A percentile compares a stretch with the other conserved stretches of the same genome.
Conservation (phyloP, 1,140 invertebrate genomes). For the Drosophila santomea region DNA sequence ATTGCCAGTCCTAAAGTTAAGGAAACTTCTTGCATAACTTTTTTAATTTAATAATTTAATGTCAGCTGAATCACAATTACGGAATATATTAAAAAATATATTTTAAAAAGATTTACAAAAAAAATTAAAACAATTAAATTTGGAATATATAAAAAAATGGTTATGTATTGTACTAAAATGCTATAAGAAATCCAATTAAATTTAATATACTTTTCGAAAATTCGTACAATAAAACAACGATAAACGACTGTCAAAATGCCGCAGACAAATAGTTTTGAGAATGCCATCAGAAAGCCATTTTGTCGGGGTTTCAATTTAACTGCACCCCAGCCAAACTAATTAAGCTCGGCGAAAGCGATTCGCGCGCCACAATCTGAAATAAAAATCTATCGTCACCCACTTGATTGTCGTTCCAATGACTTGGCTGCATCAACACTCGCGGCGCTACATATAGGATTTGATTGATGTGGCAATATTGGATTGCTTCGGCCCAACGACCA, state of each 20-base stretch:
- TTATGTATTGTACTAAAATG: too few relatives aligned
- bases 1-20: too few relatives aligned
- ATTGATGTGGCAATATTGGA: conserved; percentile 62
- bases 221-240: too few relatives aligned
- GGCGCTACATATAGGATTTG: conserved; percentile 19
- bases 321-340: conserved; percentile 22
- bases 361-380: conserved; percentile 30
- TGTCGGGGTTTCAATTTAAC: background rate
- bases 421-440: conserved; percentile 36
- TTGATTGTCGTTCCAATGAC: conserved; percentile 51
- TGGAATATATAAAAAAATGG: too few relatives aligned
- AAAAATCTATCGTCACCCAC: conserved; percentile 57
- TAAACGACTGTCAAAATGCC: background rate
- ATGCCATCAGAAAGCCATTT: background rate
- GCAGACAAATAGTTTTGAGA: background rate
- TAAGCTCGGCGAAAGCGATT: conserved; percentile 36
- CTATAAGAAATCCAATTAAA: too few relatives aligned
- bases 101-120: too few relatives aligned
- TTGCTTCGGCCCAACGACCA: conserved; percentile 35
- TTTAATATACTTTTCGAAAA: too few relatives aligned
- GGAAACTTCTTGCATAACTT: too few relatives aligned
- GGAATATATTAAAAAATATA: too few relatives aligned
- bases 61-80: too few relatives aligned
- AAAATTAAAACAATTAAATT: too few relatives aligned
- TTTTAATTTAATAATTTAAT: too few relatives aligned